Percentiles rank a stretch among this genome's conserved stretches.
Conservation (phyloP, 1,140 invertebrate species). For the Drosophila truncata region DNA sequence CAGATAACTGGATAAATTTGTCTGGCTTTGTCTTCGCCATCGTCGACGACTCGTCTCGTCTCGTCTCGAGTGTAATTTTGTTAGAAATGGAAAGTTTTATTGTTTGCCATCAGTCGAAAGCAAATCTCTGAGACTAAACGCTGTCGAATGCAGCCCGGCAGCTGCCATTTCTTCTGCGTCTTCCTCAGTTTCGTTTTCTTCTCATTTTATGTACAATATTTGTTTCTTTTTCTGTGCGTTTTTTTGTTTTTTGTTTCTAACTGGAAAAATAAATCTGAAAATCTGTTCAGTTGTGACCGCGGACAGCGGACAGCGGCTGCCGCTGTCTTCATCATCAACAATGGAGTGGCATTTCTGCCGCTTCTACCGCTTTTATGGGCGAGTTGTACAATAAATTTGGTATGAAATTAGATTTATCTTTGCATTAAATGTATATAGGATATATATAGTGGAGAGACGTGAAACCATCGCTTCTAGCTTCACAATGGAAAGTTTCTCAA, state of each 20-base stretch:
- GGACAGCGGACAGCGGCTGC: slow-evolving; percentile 13
- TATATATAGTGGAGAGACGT: slow-evolving; percentile 25
- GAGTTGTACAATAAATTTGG: slow-evolving; percentile 44
- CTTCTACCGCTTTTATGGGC: slow-evolving; percentile 32
- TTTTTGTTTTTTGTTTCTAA: slow-evolving; percentile 59
- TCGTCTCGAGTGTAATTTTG: slow-evolving; percentile 64
- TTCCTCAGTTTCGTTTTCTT: slow-evolving; percentile 29
- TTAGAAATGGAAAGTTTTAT: slow-evolving; percentile 82
- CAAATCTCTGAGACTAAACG: slow-evolving; percentile 74
- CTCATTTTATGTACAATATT: slow-evolving; percentile 20
- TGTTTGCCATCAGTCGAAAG: slow-evolving; percentile 67
- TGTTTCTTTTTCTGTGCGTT: slow-evolving; percentile 8
- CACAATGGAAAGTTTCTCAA: slow-evolving; percentile 53
- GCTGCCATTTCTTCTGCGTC: slow-evolving; percentile 34
- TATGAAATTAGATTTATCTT: slow-evolving; percentile 53
- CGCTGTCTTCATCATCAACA: slow-evolving; percentile 30
- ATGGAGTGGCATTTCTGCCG: slow-evolving; percentile 25
- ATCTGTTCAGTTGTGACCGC: slow-evolving; percentile 70
- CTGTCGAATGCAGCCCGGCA: slow-evolving; percentile 61
- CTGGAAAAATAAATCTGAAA: slow-evolving; percentile 61
- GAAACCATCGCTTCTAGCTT: slow-evolving; percentile 34
- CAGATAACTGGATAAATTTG: slow-evolving; percentile 74
- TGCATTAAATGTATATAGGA: slow-evolving; percentile 44
- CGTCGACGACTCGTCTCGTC: neutral
- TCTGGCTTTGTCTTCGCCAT: slow-evolving; percentile 58